Base-by-base conservation (phyloP, 1,140 invertebrate genomes). In the Arion vulgaris region DNA sequence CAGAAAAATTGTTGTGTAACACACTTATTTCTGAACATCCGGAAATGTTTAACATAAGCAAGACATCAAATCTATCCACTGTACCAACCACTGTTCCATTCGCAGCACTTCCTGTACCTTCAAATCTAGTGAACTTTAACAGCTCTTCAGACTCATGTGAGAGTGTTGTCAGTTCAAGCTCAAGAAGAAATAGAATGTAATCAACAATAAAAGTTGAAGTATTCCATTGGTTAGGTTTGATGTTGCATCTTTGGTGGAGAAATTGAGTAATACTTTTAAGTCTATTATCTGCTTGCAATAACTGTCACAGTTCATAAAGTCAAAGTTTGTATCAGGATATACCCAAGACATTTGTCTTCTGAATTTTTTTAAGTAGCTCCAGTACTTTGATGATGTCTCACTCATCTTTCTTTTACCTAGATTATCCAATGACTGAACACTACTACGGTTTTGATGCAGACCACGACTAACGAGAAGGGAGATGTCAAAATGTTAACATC, bases 21-120 rank as follows among this genome's bases (percentile, higher is more conserved):
- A 85, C 78, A 34, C 75, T 82, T 53, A 81, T 45, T 32, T 86
- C 79, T 23, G 49, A 51, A 82, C 85, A 85, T 13, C 81, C 57
- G 15, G 81, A 81, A 36, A 86, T 79, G 38, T 89, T 84, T 26
- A 90, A 41, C 26, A 89, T 51, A 82, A 90, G 83, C 19, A 85
- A 75, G 39, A 87, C 73, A 85, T 90, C 88, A 86, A 87, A 87
- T 19, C 85, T 85, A 78, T 87, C 86, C 1, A 85, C 81, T 53
- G 36, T 74, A 2, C 82, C 72, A 15, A 87, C 84, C 69, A 86
- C 86, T 0, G 84, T 84, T 34, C 88, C 87, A 85, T 87, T 83
- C 19, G 76, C 83, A 32, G 81, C 84, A 75, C 89, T 89, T 38
- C 89, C 89, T 62, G 85, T 83, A 0, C 84, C 74, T 49, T 78